A percentile compares a stretch with the other conserved stretches of the same genome.
phyloP scores from a whole-genome alignment of 2,797 vertebrate genomes.

The Clarias pachynema region DNA sequence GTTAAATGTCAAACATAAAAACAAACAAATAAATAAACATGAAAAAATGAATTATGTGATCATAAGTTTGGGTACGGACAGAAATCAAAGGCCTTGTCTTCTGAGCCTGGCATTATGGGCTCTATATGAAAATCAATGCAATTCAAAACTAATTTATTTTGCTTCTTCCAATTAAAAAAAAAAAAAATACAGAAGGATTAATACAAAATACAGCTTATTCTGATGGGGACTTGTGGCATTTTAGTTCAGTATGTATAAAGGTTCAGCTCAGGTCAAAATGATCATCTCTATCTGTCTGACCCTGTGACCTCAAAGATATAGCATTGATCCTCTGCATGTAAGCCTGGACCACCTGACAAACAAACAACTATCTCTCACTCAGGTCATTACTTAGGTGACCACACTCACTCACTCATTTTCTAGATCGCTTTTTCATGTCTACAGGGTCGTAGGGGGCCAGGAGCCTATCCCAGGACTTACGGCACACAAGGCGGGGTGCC shows the following conservation, averaged over 20 bases:
- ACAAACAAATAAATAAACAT: not conserved
- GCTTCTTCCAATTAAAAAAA: conserved; percentile 1
- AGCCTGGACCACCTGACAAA: conserved; percentile 51
- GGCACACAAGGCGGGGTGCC: too few relatives aligned
- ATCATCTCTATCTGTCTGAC: conserved; percentile 45
- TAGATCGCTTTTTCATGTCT: too few relatives aligned
- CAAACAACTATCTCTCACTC: conserved; percentile 51
- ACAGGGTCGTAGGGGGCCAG: too few relatives aligned
- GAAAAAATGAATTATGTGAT: not conserved
- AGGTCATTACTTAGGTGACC: conserved; percentile 10
- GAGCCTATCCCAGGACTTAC: too few relatives aligned
- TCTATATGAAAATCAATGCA: conserved; percentile 63
- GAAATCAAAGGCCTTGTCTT: conserved; percentile 34
- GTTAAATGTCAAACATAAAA: not conserved
- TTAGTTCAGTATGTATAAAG: conserved; percentile 14
- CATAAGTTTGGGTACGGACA: not conserved
- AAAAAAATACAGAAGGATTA: conserved; percentile 13
- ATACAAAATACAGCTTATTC: conserved; percentile 18
- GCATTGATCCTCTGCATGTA: conserved; percentile 44
- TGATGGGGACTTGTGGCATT: conserved; percentile 5
- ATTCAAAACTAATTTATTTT: conserved; percentile 43
- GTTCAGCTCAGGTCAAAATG: conserved; percentile 42
- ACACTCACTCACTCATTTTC: too few relatives aligned
- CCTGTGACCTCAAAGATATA: conserved; percentile 43
- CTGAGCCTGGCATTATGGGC: conserved; percentile 64